Base-by-base conservation (phyloP, 2,888 invertebrate genomes). In the Baronia brevicornis region DNA sequence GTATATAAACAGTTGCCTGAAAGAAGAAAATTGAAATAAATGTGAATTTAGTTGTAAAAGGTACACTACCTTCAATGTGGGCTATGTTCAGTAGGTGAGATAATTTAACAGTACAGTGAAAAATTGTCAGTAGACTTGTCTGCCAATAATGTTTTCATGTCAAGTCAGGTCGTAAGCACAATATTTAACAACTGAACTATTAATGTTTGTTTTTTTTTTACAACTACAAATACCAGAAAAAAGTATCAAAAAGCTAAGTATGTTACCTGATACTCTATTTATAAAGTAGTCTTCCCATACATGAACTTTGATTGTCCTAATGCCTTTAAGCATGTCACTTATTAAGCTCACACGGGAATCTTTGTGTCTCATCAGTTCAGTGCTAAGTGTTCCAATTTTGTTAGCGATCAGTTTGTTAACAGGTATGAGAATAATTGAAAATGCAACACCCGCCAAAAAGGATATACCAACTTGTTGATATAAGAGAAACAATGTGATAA, bases 211-310 rank as follows among this genome's bases (percentile, higher is more conserved):
- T 17, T 17, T 17, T n/a, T n/a, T n/a, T n/a, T n/a, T n/a, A n/a
- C n/a, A n/a, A n/a, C n/a, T n/a, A n/a, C n/a, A n/a, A n/a, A n/a
- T n/a, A n/a, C n/a, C n/a, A n/a, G n/a, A n/a, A n/a, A n/a, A n/a
- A n/a, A n/a, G n/a, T n/a, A 17, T 17, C 4, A n/a, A n/a, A n/a
- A n/a, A n/a, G n/a, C n/a, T n/a, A n/a, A 40, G 39, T 17, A 66
- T 70, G 85, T 78, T 63, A 91, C 92, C 88, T 49, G 87, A 77
- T 28, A 94, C 89, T 64, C 86, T 87, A 15, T 86, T 68, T 24
- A 90, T 88, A 59, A 98, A 97, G 64, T 92, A 90, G 37, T 91
- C 89, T 72, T 98, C 98, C 97, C 97, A 98, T 7, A 95, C 92
- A 63, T 96, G 93, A 36, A 95, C 86, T 73, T 98, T 98, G 14